Conservation (phyloP, 2,888 invertebrate genomes). For the Clepsis dumicolana region DNA sequence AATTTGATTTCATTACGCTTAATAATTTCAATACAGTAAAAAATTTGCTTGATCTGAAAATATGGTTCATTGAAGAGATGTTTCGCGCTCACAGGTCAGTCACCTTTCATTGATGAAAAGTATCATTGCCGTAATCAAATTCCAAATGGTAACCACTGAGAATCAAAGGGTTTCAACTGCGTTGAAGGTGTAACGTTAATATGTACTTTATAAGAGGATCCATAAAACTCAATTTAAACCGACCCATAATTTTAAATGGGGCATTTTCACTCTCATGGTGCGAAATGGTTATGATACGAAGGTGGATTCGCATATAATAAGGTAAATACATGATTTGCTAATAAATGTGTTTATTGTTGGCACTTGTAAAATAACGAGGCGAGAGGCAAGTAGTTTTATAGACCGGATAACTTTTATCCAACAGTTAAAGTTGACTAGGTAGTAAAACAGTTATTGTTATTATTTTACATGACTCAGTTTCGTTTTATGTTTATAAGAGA, state of each 20-base stretch:
- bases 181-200: background rate
- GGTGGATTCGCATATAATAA: background rate
- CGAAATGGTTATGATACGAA: background rate
- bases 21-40: slow-evolving; percentile 58
- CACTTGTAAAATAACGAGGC: background rate
- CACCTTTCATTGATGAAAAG: slow-evolving; percentile 56
- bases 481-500: background rate
- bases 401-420: background rate
- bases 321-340: background rate
- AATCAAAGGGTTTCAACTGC: background rate
- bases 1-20: background rate
- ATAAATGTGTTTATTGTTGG: background rate
- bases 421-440: background rate
- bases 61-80: slow-evolving; percentile 70
- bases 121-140: background rate
- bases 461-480: background rate
- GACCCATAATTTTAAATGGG: background rate
- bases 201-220: background rate
- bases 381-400: background rate
- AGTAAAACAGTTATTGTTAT: background rate
- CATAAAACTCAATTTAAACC: background rate
- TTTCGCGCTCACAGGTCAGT: slow-evolving; percentile 67
- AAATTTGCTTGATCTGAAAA: slow-evolving; percentile 65
- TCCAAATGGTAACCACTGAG: background rate
- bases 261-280: background rate